These are phyloP conservation scores for Lophius piscatorius DNA, from an alignment of 2,113 vertebrate species.

Conservation along the genomic window DNA sequence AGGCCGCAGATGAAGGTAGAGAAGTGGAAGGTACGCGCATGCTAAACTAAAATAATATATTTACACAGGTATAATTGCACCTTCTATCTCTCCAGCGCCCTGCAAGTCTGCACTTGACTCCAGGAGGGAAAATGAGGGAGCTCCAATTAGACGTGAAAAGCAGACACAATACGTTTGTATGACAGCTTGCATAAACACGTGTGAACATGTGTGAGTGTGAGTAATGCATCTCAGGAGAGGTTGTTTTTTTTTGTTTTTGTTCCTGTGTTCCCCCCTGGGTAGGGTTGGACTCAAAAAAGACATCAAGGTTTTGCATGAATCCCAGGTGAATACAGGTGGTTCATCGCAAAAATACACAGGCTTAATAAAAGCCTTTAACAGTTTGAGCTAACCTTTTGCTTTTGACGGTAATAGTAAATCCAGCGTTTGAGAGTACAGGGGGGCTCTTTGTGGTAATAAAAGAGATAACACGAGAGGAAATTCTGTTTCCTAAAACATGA, in stretches of 20 bases:
- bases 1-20: conserved; percentile 9
- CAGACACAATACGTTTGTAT: conserved; percentile 1
- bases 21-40: not conserved
- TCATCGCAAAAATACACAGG: conserved; percentile 14
- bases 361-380: conserved; percentile 7
- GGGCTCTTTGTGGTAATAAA: too few species aligned
- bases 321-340: conserved; percentile 35
- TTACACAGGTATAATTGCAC: conserved; percentile 33
- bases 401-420: too few species aligned
- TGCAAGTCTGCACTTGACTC: conserved; percentile 59
- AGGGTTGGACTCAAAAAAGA: not conserved
- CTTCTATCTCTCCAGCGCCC: conserved; percentile 22
- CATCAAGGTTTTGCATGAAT: conserved; percentile 32
- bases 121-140: conserved; percentile 18
- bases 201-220: conserved; percentile 4
- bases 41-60: conserved; percentile 10
- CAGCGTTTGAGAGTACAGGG: too few species aligned
- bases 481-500: too few species aligned
- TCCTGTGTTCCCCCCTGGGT: not conserved
- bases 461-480: too few species aligned
- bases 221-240: conserved; percentile 13
- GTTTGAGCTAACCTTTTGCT: too few species aligned
- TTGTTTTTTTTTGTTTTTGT: conserved; percentile 10
- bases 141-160: conserved; percentile 44
- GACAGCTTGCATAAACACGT: not conserved